Evolutionary conservation across 2,888 invertebrate genomes (phyloP), one percentile per base, ranked within the genome.

Genomic region (Plutella xylostella): DNA sequence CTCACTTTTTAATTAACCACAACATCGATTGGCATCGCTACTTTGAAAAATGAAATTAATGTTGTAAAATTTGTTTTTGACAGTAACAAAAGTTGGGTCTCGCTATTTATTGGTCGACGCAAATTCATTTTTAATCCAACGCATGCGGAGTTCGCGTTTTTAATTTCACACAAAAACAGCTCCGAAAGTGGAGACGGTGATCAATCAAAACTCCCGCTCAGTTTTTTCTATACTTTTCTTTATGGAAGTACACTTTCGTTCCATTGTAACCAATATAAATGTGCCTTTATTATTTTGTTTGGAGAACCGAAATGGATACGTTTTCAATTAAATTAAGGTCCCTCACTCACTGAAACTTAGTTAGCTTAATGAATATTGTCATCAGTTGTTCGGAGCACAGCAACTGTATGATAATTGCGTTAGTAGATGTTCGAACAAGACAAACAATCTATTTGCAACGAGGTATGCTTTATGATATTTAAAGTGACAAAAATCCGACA

Each of bases 131-230:
- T 73, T 72, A 76, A 80, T 79, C 76, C 79, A 67, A 72, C 72
- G 75, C 72, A 76, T 74, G 75, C 72, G 67, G 72, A 72, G 64
- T 71, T 63, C 72, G 66, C 64, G 72, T 79, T 80, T 82, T 80
- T 83, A 83, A 83, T 83, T 82, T 77, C 74, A 75, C 73, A 77
- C 75, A 82, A 83, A 80, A 77, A 83, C 68, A 56, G 67, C 69
- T 68, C 58, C 55, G 19, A 33, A 45, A 45, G 33, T 15, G 39
- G 70, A 72, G 66, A 70, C 65, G 82, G 83, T 83, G 82, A 83
- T 83, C 83, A 83, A 83, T 83, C 83, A 83, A 77, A 79, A 73
- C 69, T 68, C 69, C 67, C 64, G 72, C 63, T 65, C 64, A 63
- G 61, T 76, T 65, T 72, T 77, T 74, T 15, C 21, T 17, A 21